Conservation (phyloP, 2,888 invertebrate genomes). For the Ashinkailepas kermadecensis region DNA sequence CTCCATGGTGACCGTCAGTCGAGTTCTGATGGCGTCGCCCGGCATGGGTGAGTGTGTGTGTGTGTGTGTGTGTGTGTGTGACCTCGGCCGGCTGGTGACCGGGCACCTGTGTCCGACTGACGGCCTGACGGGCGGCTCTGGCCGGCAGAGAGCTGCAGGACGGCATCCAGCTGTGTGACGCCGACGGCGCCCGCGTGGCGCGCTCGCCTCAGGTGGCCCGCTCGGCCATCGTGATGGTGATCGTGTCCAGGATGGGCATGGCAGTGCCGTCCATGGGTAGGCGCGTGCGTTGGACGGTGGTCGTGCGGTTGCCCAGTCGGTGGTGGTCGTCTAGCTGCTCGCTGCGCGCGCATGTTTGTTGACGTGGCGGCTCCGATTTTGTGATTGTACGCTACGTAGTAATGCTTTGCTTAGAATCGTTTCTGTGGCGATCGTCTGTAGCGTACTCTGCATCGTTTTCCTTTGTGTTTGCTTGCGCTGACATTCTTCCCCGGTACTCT, state of each 20-base stretch:
- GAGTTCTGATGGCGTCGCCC: slow-evolving; percentile 86
- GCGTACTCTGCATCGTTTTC: no score
- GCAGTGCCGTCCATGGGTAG: slow-evolving; percentile 56
- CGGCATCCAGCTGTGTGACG: slow-evolving; percentile 45
- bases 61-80: neutral
- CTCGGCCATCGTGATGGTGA: slow-evolving; percentile 77
- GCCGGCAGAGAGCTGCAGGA: neutral
- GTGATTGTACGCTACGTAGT: no score
- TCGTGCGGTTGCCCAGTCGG: no score
- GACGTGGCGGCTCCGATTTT: no score
- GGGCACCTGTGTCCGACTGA: neutral
- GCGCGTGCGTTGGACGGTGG: slow-evolving; percentile 34
- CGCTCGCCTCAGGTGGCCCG: slow-evolving; percentile 51
- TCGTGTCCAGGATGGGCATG: slow-evolving; percentile 83
- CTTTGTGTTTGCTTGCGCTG: no score
- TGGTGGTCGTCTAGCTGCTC: no score
- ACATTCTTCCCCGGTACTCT: no score
- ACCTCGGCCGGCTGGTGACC: no score
- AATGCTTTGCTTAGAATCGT: no score
- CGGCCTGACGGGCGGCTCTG: neutral
- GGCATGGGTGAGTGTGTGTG: slow-evolving; percentile 67
- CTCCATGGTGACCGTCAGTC: slow-evolving; percentile 73
- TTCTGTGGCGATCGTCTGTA: no score
- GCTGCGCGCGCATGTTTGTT: no score
- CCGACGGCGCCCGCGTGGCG: slow-evolving; percentile 45